phyloP scores from a whole-genome alignment of 2,888 invertebrate species.

The Laspeyria flexula region DNA sequence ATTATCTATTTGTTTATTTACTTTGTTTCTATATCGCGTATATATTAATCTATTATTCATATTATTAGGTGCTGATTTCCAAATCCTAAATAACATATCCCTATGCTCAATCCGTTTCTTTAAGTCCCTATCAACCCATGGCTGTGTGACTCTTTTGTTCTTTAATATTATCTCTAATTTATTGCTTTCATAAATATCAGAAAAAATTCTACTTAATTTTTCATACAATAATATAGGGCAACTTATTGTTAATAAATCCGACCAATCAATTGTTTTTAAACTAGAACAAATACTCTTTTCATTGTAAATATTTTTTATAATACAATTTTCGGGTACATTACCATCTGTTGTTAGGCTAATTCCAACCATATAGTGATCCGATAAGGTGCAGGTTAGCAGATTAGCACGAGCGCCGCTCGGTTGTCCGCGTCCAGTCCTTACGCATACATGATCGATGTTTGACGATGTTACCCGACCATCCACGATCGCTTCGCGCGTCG shows the following conservation, averaged over 20 bases:
- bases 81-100: background rate
- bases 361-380: background rate
- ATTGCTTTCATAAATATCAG: background rate
- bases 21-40: slow-evolving; percentile 4
- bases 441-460: background rate
- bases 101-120: background rate
- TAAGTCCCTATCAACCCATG: background rate
- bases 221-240: background rate
- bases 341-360: background rate
- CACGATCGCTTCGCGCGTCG: background rate
- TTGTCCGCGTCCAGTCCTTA: background rate
- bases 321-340: background rate
- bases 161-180: background rate
- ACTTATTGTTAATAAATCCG: background rate
- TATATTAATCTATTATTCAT: background rate
- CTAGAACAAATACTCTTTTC: background rate
- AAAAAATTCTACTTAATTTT: background rate
- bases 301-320: background rate
- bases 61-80: background rate
- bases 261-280: background rate
- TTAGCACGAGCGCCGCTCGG: background rate
- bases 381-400: background rate
- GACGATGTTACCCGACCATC: background rate
- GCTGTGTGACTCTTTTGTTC: background rate
- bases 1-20: background rate